Evolutionary conservation across 2,888 invertebrate genomes (phyloP), one percentile per base, ranked within the genome.

Genomic region (Pseudococcus viburni): DNA sequence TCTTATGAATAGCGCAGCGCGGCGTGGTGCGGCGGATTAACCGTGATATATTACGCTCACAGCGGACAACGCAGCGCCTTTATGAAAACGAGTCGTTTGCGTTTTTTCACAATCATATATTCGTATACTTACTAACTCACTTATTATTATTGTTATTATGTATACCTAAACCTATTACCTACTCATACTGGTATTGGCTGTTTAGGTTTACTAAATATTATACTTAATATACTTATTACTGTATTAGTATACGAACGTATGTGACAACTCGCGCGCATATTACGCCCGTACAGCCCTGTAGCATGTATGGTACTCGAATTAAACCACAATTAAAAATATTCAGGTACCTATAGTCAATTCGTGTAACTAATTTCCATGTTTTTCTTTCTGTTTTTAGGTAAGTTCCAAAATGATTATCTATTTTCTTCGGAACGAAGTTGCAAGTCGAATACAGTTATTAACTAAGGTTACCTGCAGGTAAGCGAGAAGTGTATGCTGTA

Each of bases 1-100:
- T 85, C 85, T 85, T 59, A 85, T 85, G 59, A 85, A 85, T 3
- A 3, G 26, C 26, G 26, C 26, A 3, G 26, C 26, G 26, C 26
- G 26, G 3, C 26, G 26, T 3, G 26, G 26, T 33, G 26, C 26
- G 26, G 26, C 85, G 85, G 85, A 85, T 85, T 85, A 85, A 59
- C 26, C 33, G 85, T 85, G 85, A 85, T 85, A 85, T 85, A 85
- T 85, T 85, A 59, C 85, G 9, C 33, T 85, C 33, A 85, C n/a
- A n/a, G n/a, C n/a, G n/a, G n/a, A n/a, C n/a, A n/a, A n/a, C 55
- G 26, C 33, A 19, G 39, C 55, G 59, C 55, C 55, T 85, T 85
- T 9, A 85, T 55, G 5, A 84, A 68, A 85, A 85, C 85, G 85
- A 42, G 85, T 85, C 85, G 85, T 55, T 85, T 85, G 85, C 51